Percentiles rank a stretch among this genome's conserved stretches.
Conservation (phyloP, 92 coral and sea anemone species). For the Heteractis magnifica region DNA sequence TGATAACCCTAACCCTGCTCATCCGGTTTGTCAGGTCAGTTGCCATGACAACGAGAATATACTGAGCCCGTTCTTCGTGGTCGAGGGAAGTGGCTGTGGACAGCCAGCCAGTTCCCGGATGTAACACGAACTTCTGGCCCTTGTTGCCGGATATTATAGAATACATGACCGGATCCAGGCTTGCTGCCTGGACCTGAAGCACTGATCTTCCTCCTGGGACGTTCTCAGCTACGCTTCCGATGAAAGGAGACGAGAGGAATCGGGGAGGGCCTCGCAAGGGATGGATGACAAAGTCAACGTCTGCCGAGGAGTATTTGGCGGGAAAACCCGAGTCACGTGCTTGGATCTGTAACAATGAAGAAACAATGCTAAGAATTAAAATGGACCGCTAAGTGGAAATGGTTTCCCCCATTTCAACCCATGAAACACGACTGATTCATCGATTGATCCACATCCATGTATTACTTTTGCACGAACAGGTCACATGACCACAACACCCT, state of each 20-base stretch:
- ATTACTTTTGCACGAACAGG: too few species aligned
- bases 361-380: not conserved
- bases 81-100: slow-evolving; percentile 68
- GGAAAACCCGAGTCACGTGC: slow-evolving; percentile 90
- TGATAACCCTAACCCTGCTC: slow-evolving; percentile 58
- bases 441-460: too few species aligned
- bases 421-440: too few species aligned
- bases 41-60: slow-evolving; percentile 76
- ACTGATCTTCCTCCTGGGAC: slow-evolving; percentile 56
- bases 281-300: slow-evolving; percentile 49
- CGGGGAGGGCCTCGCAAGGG: slow-evolving; percentile 82
- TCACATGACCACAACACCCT: too few species aligned
- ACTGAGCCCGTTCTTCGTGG: slow-evolving; percentile 63
- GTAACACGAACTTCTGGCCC: slow-evolving; percentile 53
- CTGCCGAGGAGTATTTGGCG: slow-evolving; percentile 50
- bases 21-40: slow-evolving; percentile 73
- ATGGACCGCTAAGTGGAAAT: not conserved
- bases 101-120: slow-evolving; percentile 71
- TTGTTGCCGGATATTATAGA: slow-evolving; percentile 65
- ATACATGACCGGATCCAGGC: slow-evolving; percentile 77
- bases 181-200: slow-evolving; percentile 62
- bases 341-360: slow-evolving; percentile 21
- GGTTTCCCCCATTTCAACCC: not conserved
- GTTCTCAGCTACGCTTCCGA: slow-evolving; percentile 67
- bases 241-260: slow-evolving; percentile 56